A percentile compares a stretch with the other conserved stretches of the same genome.
Conservation (phyloP, 2,113 vertebrate species). For the Isichthys henryi region DNA sequence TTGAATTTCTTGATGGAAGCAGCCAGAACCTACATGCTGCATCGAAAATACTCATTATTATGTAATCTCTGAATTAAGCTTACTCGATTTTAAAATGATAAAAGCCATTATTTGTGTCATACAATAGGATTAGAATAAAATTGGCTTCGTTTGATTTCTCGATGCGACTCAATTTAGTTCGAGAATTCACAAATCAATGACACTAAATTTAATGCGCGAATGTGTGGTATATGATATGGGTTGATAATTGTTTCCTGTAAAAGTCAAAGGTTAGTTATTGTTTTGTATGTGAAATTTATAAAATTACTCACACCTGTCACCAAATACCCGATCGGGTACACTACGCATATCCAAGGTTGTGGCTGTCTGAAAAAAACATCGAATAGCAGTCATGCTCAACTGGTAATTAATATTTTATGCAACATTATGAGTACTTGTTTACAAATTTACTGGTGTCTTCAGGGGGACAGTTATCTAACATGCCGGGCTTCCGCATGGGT, state of each 20-base stretch:
- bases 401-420: not conserved
- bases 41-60: not conserved
- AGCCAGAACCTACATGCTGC: not conserved
- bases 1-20: not conserved
- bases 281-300: not conserved
- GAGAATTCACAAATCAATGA: not conserved
- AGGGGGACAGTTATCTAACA: constrained; percentile 10
- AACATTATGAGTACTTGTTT: not conserved
- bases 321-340: not conserved
- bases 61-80: not conserved
- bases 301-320: not conserved
- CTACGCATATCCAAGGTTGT: not conserved
- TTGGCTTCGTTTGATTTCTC: not conserved
- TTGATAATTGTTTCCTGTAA: not conserved
- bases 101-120: not conserved
- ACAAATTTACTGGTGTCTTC: not conserved
- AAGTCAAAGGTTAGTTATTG: not conserved
- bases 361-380: not conserved
- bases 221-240: not conserved
- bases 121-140: not conserved
- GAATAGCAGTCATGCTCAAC: not conserved
- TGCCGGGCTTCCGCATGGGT: not conserved
- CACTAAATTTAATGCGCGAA: not conserved
- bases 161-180: not conserved
- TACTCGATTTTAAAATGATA: not conserved